Base-by-base conservation (phyloP, 2,113 vertebrate genomes). In the Caranx ignobilis region DNA sequence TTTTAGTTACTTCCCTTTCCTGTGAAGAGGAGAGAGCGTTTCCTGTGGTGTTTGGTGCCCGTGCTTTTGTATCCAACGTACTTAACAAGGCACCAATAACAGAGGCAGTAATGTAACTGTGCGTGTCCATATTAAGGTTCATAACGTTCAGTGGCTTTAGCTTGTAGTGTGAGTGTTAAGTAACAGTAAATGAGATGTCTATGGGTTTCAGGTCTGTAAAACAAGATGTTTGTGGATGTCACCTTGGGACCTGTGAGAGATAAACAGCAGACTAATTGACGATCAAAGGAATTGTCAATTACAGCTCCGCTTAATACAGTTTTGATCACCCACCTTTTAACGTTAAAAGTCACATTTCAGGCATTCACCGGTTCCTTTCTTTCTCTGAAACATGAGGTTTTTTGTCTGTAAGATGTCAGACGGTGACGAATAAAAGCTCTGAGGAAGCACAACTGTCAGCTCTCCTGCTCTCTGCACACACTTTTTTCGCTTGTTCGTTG, bases 1-100 rank as follows among this genome's bases (percentile, higher is more conserved):
- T 52, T 66, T 64, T 1, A 15, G 13, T 74, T 7, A 12, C 68
- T 72, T 77, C 16, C 34, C 37, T 41, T 83, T 87, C 74, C 76
- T 47, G 76, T 60, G 63, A 62, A 75, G 31, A 31, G 6, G 5
- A 47, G 21, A 11, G 7, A 47, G 21, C 13, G 7, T 32, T 78
- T 81, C 55, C 67, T 76, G 74, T 72, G 43, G 54, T 41, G 50
- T 54, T 72, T 15, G 18, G 4, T 62, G 39, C 39, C 35, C 55
- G 1, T 47, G 11, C 8, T 10, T 54, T 26, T 19, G 45, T 37
- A 1, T 9, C 2, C 19, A 39, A 19, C 19, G 4, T n/a, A 11
- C 18, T 11, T 21, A 54, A n/a, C 43, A 35, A 32, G 18, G 5
- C 43, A 16, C 11, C 31, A 39, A 43, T 15, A 5, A 26, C 9